Evolutionary conservation across 2,888 invertebrate genomes (phyloP), one percentile per base, ranked within the genome.

Genomic region (Eupithecia pulchellata): DNA sequence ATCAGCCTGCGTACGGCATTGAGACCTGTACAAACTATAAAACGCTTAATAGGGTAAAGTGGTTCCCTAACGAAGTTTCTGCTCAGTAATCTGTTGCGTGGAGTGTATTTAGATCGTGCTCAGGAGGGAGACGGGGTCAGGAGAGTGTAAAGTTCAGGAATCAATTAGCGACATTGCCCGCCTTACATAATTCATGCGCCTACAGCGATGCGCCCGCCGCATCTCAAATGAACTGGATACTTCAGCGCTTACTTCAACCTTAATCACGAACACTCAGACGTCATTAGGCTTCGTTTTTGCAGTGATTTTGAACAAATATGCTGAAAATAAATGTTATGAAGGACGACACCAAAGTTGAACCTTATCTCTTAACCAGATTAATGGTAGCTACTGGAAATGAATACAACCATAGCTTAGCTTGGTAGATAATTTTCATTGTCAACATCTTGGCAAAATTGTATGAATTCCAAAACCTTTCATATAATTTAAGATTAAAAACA

Each of bases 111-210:
- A 75, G 75, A 76, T 74, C 66, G 62, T 66, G 70, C 68, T 73
- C 62, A 25, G 55, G 66, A 74, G 76, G 71, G 66, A 68, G 75
- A 79, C 76, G 76, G 73, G 78, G 79, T 79, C 80, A 78, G 75
- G 77, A 77, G 70, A 81, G 79, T 79, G 81, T 80, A 83, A 84
- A 83, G 85, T 84, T 83, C 81, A 79, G 79, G 84, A 88, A 89
- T 89, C 89, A 89, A 89, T 91, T 91, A 91, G 85, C 79, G 75
- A 79, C 80, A 76, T 77, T 72, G 76, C 72, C 71, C 75, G 77
- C 79, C 75, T 78, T 86, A 80, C 85, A 91, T 90, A 87, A 90
- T 89, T 90, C 88, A 90, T 86, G 85, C 74, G 78, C 75, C 73
- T 75, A 77, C 80, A 64, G 42, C 72, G 61, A 69, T 66, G 72